A percentile compares a stretch with the other conserved stretches of the same genome.
phyloP scores from a whole-genome alignment of 2,113 vertebrate species.

The Ameiurus melas region DNA sequence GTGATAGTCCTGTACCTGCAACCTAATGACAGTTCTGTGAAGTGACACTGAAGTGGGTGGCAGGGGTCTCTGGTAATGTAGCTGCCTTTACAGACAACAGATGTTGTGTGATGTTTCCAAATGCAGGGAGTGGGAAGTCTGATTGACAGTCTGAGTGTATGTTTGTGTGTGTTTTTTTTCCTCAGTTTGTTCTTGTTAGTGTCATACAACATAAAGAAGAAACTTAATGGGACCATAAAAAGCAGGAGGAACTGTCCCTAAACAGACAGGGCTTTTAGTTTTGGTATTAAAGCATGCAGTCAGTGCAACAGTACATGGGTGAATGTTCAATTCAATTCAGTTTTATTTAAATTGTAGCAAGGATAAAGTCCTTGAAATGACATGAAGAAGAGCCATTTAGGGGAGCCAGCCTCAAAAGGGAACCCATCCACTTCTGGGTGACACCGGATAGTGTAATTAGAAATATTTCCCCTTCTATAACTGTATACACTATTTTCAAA shows the following conservation, averaged over 20 bases:
- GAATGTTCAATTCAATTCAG: neutral
- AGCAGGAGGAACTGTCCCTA: neutral
- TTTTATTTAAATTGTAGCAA: too few relatives aligned
- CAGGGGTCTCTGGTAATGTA: neutral
- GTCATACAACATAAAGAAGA: neutral
- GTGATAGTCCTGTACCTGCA: conserved; percentile 1
- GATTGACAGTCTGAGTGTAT: neutral
- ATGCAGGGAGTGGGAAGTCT: neutral
- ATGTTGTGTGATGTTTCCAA: neutral
- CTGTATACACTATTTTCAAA: too few relatives aligned
- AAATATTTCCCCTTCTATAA: too few relatives aligned
- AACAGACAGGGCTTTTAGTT: neutral
- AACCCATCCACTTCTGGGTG: too few relatives aligned
- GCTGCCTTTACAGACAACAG: neutral
- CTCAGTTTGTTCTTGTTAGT: neutral
- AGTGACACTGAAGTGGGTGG: conserved; percentile 4
- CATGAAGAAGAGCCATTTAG: neutral
- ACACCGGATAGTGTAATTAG: too few relatives aligned
- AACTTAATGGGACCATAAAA: neutral
- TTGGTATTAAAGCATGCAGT: neutral
- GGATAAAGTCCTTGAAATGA: too few relatives aligned
- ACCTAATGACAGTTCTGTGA: neutral
- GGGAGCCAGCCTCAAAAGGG: neutral
- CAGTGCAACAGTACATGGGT: neutral
- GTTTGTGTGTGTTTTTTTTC: neutral